A percentile compares a stretch with the other conserved stretches of the same genome.
Conservation (phyloP, 2,113 vertebrate species). For the Tragelaphus imberbis region DNA sequence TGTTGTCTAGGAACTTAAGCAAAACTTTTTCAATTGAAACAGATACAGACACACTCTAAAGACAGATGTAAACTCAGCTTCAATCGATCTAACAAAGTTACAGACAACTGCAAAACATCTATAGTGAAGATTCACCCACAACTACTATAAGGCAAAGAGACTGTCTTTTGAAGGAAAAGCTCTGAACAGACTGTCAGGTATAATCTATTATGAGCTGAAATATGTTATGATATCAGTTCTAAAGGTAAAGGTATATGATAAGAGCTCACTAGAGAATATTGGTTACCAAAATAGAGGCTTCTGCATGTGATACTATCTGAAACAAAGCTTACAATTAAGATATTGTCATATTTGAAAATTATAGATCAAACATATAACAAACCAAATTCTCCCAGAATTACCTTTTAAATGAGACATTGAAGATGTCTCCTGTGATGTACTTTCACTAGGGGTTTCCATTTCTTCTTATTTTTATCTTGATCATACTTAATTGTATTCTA, state of each 20-base stretch:
- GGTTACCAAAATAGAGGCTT: background rate
- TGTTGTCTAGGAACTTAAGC: background rate
- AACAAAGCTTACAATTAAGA: background rate
- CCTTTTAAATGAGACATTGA: background rate
- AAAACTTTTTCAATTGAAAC: background rate
- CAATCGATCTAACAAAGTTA: background rate
- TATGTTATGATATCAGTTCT: background rate
- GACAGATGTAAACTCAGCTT: background rate
- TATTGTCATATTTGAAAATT: background rate
- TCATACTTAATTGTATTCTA: background rate
- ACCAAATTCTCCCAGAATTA: background rate
- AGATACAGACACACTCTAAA: background rate
- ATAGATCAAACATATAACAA: background rate
- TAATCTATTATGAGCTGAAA: background rate
- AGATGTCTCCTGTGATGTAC: background rate
- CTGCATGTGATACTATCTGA: background rate
- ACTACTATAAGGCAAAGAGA: background rate
- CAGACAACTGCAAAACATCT: background rate
- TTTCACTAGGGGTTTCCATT: background rate
- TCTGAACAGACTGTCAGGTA: background rate
- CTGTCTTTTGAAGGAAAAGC: background rate
- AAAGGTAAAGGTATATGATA: background rate
- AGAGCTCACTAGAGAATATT: background rate
- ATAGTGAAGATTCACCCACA: background rate
- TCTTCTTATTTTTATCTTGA: background rate